Percentiles rank a stretch among this genome's conserved stretches.
These are phyloP conservation scores for Zaprionus bogoriensis DNA, from an alignment of 2,888 invertebrate species.

Conservation along the genomic window DNA sequence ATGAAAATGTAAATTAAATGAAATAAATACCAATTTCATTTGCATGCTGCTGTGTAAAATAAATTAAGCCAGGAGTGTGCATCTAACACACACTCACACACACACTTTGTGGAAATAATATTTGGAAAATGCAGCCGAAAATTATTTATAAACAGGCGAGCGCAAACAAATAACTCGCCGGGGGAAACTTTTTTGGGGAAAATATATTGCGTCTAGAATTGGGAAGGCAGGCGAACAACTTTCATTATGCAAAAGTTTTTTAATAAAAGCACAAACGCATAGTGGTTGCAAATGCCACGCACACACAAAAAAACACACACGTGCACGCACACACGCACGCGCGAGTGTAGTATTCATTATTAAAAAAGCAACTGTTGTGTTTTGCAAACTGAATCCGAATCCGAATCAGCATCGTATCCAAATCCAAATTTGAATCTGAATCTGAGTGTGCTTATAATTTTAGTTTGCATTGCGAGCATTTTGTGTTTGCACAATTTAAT, in stretches of 20 bases:
- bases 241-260: conserved; percentile 75
- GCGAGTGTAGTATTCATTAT: conserved; percentile 30
- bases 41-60: neutral
- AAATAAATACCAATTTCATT: conserved; percentile 14
- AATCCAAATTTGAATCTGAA: neutral
- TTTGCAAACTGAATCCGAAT: conserved; percentile 3
- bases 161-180: conserved; percentile 59
- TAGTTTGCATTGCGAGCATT: conserved; percentile 34
- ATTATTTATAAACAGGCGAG: conserved; percentile 46
- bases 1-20: conserved; percentile 40
- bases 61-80: neutral
- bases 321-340: neutral
- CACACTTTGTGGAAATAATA: neutral
- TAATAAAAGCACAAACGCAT: conserved; percentile 69
- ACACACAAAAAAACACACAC: conserved; percentile 4
- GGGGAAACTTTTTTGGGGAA: conserved; percentile 37
- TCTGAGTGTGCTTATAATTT: conserved; percentile 34
- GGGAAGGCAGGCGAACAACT: conserved; percentile 62
- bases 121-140: neutral
- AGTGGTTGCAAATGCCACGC: conserved; percentile 38
- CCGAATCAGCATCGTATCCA: neutral
- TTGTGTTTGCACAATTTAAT: conserved; percentile 44
- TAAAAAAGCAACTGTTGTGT: conserved; percentile 60
- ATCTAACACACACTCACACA: neutral
- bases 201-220: conserved; percentile 60